Percentiles rank a stretch among this genome's conserved stretches.
Evolutionary conservation across 2,113 vertebrate genomes (phyloP).

Genomic region (Patagioenas fasciata): DNA sequence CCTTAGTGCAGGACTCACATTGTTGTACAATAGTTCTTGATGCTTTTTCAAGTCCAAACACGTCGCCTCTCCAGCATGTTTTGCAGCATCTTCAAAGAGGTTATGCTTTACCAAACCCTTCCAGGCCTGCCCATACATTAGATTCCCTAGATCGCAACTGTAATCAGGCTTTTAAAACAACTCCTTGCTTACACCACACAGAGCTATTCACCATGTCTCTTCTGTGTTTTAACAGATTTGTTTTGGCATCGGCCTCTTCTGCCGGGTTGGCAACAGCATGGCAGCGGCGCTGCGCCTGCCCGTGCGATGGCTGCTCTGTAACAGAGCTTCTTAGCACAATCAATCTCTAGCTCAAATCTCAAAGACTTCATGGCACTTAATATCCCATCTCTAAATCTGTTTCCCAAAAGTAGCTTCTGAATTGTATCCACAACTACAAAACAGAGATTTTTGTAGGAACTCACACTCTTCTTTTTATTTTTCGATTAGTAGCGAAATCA

Average conservation of each 20-base stretch:
- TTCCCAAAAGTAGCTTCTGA: neutral
- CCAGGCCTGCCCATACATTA: accelerated
- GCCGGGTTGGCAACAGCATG: neutral
- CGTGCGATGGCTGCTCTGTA: accelerated
- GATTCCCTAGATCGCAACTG: neutral
- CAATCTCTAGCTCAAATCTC: neutral
- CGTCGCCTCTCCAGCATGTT: neutral
- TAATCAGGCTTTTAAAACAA: neutral
- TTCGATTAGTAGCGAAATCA: neutral
- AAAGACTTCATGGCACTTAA: neutral
- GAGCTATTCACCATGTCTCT: neutral
- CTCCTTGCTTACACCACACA: neutral
- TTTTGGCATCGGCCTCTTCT: neutral
- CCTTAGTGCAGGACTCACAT: neutral
- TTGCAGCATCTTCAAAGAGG: neutral
- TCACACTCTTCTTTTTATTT: neutral
- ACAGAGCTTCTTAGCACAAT: neutral
- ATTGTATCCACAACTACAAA: neutral
- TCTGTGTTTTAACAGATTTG: neutral
- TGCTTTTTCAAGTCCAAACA: neutral
- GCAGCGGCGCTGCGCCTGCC: neutral
- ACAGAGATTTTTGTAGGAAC: neutral
- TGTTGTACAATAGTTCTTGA: neutral
- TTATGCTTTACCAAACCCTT: neutral
- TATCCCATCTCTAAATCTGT: neutral